Evolutionary conservation across 2,113 vertebrate genomes (phyloP).

Genomic region (Gambusia affinis): DNA sequence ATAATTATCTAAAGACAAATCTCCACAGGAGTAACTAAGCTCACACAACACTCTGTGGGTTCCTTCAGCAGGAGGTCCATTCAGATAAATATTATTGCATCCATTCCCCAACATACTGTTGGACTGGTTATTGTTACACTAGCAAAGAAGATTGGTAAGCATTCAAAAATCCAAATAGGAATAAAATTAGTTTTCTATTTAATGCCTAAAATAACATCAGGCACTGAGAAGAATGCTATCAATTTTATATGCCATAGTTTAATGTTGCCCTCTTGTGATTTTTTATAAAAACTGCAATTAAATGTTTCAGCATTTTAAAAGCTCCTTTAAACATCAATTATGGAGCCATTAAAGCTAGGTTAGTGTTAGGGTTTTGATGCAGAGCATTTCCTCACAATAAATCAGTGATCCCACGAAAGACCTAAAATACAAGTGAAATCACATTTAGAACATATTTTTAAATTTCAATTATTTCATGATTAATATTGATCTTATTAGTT

Average conservation of each 20-base stretch:
- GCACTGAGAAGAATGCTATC: slow-evolving; percentile 2
- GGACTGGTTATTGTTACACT: slow-evolving; percentile 10
- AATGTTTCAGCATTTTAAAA: slow-evolving; percentile 19
- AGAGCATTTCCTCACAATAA: background rate
- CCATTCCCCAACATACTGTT: background rate
- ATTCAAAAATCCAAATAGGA: background rate
- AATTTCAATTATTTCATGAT: background rate
- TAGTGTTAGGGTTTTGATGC: background rate
- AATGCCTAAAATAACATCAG: slow-evolving; percentile 20
- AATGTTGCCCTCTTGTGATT: slow-evolving; percentile 74
- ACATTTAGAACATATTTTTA: background rate
- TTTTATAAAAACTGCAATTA: slow-evolving; percentile 62
- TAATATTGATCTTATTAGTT: background rate
- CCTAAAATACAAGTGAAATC: background rate
- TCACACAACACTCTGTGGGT: slow-evolving; percentile 30
- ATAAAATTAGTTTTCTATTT: slow-evolving; percentile 2
- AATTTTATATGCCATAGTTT: slow-evolving; percentile 49
- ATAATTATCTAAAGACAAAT: slow-evolving; percentile 46
- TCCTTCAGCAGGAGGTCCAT: slow-evolving; percentile 50
- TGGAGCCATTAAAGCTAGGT: background rate
- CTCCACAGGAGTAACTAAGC: slow-evolving; percentile 51
- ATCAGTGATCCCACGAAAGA: background rate
- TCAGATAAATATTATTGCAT: slow-evolving; percentile 53
- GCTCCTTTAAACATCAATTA: slow-evolving; percentile 8
- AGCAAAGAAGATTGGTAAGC: slow-evolving; percentile 10